These are phyloP conservation scores for Cosmopolites sordidus DNA, from an alignment of 2,888 invertebrate genomes.

Conservation along the genomic window DNA sequence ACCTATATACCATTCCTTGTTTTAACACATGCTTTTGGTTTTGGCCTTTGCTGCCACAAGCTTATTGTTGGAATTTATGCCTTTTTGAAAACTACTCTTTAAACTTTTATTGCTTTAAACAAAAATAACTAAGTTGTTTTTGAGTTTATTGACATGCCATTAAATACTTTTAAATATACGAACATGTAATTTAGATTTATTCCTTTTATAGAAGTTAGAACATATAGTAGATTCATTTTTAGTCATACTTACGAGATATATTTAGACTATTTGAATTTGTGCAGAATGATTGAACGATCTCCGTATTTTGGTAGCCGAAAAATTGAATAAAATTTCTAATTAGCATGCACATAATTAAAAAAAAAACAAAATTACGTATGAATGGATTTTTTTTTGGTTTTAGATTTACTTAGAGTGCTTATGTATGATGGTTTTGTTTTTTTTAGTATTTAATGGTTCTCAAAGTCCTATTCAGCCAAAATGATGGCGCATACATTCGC, in stretches of 20 bases:
- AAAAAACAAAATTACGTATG: conserved; percentile 29
- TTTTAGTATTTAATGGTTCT: conserved; percentile 6
- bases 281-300: conserved; percentile 47
- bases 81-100: conserved; percentile 9
- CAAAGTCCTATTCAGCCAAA: neutral
- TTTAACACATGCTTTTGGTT: conserved; percentile 44
- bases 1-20: conserved; percentile 37
- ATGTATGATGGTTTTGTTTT: conserved; percentile 39
- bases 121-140: no score
- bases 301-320: conserved; percentile 17
- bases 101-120: neutral
- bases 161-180: no score
- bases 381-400: conserved; percentile 27
- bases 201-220: no score
- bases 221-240: no score
- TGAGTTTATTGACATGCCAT: no score
- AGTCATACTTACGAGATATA: no score
- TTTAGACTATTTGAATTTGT: conserved; percentile 27
- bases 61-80: conserved; percentile 33
- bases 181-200: no score
- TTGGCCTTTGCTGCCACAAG: conserved; percentile 42
- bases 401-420: conserved; percentile 40
- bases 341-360: conserved; percentile 43
- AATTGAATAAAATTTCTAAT: conserved; percentile 21
- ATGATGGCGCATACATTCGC: conserved; percentile 38